These are phyloP conservation scores for Cyclophora punctaria DNA, from an alignment of 2,888 invertebrate genomes.

Conservation along the genomic window DNA sequence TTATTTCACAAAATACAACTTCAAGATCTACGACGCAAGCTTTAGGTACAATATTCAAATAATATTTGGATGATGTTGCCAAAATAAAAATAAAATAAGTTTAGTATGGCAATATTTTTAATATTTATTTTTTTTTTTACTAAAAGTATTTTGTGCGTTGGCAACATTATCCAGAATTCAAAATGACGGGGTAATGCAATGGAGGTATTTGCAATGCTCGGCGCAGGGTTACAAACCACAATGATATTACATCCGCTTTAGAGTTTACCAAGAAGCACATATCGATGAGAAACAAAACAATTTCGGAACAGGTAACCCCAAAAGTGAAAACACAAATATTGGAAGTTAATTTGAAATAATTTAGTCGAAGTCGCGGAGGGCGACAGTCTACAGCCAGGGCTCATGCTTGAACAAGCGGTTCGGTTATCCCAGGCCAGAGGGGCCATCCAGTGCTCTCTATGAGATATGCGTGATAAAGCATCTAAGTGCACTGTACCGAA, in stretches of 20 bases:
- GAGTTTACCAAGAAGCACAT: slow-evolving; percentile 75
- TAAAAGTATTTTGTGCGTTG: slow-evolving; percentile 7
- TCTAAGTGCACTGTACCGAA: slow-evolving; percentile 64
- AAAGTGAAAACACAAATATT: no score
- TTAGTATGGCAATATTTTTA: not conserved
- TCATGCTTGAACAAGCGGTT: slow-evolving; percentile 60
- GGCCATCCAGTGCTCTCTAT: slow-evolving; percentile 53
- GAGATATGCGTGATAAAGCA: slow-evolving; percentile 70
- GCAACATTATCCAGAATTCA: slow-evolving; percentile 30
- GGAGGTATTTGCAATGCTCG: slow-evolving; percentile 51
- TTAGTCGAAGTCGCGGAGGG: slow-evolving; percentile 23
- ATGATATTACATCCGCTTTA: slow-evolving; percentile 67
- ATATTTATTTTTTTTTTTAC: not conserved
- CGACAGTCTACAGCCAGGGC: slow-evolving; percentile 42
- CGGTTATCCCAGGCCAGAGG: slow-evolving; percentile 9
- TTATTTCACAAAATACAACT: slow-evolving; percentile 8
- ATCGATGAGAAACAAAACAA: slow-evolving; percentile 47
- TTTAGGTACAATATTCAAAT: slow-evolving; percentile 44
- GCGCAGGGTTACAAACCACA: slow-evolving; percentile 64
- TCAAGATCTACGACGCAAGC: slow-evolving; percentile 59
- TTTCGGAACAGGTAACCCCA: slow-evolving; percentile 28
- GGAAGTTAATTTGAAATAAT: no score
- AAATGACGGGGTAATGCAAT: slow-evolving; percentile 47
- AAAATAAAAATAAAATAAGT: slow-evolving; percentile 11
- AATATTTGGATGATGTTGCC: slow-evolving; percentile 25